phyloP scores from a whole-genome alignment of 2,113 vertebrate species.

The Rhinolophus sinicus region DNA sequence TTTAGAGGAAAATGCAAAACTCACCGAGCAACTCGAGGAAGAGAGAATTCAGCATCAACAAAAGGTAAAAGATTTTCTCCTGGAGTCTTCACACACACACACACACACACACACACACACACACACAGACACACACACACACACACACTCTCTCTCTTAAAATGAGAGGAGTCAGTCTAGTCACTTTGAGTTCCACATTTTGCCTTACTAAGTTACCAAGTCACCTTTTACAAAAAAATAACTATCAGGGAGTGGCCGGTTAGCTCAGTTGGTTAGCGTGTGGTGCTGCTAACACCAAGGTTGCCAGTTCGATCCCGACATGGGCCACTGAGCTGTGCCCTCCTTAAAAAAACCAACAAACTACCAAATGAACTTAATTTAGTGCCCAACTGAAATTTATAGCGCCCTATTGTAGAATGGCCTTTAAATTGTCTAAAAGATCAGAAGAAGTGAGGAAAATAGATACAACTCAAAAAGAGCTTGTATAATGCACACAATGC shows the following conservation, averaged over 20 bases:
- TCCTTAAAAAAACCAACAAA: no score
- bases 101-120: no score
- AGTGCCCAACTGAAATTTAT: not conserved
- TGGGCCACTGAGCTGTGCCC: no score
- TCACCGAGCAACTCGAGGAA: conserved; percentile 90
- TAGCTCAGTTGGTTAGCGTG: no score
- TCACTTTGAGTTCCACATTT: not conserved
- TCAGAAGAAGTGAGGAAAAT: not conserved
- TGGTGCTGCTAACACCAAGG: no score
- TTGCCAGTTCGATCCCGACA: no score
- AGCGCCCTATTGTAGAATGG: not conserved
- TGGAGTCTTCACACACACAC: not conserved
- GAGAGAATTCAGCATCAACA: conserved; percentile 90
- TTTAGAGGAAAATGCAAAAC: conserved; percentile 89
- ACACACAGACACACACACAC: no score
- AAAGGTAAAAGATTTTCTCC: conserved; percentile 87
- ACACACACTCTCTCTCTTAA: not conserved
- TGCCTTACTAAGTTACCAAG: not conserved
- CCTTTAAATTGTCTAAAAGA: not conserved
- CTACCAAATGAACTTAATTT: not conserved
- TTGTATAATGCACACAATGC: not conserved
- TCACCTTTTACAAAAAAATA: conserved; percentile 10
- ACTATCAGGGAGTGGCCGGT: no score
- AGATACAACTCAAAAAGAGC: not conserved
- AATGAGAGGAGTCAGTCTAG: not conserved